Evolutionary conservation across 2,797 vertebrate genomes (phyloP).

Genomic region (Carduelis carduelis): DNA sequence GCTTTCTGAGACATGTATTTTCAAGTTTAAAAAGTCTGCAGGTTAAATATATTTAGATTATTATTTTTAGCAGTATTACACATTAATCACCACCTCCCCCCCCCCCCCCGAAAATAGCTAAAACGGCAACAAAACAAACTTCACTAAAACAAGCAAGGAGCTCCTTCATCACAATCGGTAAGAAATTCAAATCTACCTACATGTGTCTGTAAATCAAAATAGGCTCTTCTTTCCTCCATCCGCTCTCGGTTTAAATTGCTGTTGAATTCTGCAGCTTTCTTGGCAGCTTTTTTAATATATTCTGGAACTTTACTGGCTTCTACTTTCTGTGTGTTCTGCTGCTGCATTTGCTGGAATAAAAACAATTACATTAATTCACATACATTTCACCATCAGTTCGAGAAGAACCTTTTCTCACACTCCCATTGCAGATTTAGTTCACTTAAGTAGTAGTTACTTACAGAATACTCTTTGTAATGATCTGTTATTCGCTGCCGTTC

Average conservation of each 20-base stretch:
- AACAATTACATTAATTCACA: not conserved
- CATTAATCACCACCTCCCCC: not conserved
- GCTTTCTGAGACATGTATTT: not conserved
- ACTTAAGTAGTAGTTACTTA: conserved; percentile 70
- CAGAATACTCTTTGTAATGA: conserved; percentile 94
- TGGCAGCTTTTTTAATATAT: conserved; percentile 98
- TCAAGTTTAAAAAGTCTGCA: not conserved
- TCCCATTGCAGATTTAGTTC: not conserved
- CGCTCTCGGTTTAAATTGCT: conserved; percentile 96
- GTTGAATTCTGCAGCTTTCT: conserved; percentile 97
- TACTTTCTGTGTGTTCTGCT: conserved; percentile 96
- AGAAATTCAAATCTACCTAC: conserved; percentile 73
- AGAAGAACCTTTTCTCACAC: not conserved
- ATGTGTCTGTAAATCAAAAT: conserved; percentile 98
- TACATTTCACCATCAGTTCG: not conserved
- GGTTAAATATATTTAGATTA: not conserved
- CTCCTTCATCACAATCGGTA: not conserved
- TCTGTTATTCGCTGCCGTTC: conserved; percentile 94
- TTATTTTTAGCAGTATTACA: not conserved
- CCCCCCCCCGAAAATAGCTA: not conserved
- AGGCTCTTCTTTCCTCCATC: conserved; percentile 97
- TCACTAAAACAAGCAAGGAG: not conserved
- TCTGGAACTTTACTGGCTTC: conserved; percentile 98
- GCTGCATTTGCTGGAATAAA: conserved; percentile 91
- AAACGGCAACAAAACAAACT: not conserved